Conservation (phyloP, 2,113 vertebrate species). For the Phyllostomus discolor region DNA sequence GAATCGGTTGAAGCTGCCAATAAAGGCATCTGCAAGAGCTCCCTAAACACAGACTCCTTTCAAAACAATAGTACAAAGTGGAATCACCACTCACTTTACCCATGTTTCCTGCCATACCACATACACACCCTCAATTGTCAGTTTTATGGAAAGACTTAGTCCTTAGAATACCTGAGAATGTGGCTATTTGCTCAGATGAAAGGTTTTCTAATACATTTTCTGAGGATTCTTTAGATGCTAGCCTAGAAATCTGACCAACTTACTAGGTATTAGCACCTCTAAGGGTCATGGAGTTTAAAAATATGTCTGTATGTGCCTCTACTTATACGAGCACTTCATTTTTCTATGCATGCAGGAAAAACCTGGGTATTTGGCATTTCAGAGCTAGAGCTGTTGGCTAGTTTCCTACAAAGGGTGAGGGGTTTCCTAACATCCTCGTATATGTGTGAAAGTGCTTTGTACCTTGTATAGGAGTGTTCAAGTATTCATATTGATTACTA, state of each 20-base stretch:
- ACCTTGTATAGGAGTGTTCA: neutral
- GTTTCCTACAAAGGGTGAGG: neutral
- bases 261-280: neutral
- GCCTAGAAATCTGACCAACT: neutral
- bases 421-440: neutral
- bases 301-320: neutral
- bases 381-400: neutral
- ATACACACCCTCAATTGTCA: neutral
- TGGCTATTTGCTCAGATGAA: neutral
- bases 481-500: neutral
- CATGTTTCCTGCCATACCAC: neutral
- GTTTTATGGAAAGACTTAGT: conserved; percentile 1
- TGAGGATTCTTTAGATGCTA: conserved; percentile 14
- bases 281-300: conserved; percentile 5
- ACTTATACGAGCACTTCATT: neutral
- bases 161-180: conserved; percentile 32
- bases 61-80: conserved; percentile 61
- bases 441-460: neutral
- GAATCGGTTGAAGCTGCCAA: conserved; percentile 36
- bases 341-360: neutral
- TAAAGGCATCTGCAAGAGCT: conserved; percentile 63
- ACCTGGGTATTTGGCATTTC: conserved; percentile 11
- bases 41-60: conserved; percentile 49
- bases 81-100: conserved; percentile 11
- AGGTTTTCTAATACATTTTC: neutral